These are phyloP conservation scores for Hipposideros larvatus DNA, from an alignment of 2,797 vertebrate genomes.

Conservation along the genomic window DNA sequence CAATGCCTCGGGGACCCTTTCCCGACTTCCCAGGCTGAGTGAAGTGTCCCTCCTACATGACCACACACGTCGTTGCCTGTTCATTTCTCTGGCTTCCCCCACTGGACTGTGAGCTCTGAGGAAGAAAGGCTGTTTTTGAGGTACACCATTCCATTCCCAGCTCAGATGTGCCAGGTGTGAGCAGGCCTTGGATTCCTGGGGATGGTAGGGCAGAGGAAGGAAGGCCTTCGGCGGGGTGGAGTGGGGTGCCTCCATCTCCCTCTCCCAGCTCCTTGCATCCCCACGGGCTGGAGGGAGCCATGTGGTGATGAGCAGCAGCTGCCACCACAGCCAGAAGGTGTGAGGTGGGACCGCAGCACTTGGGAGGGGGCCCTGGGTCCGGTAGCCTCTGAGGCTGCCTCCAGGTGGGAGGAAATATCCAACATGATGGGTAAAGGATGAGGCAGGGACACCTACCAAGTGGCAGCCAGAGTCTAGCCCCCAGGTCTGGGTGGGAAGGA, in stretches of 20 bases:
- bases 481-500: neutral
- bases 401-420: neutral
- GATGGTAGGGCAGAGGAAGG: neutral
- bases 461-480: no score
- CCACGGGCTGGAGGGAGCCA: neutral
- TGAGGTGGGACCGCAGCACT: neutral
- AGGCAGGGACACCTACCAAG: neutral
- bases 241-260: neutral
- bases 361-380: neutral
- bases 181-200: neutral
- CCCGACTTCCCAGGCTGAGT: neutral
- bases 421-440: rapidly evolving
- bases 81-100: neutral
- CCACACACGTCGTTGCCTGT: rapidly evolving
- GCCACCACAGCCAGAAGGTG: neutral
- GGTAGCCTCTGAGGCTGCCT: neutral
- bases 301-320: neutral
- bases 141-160: neutral
- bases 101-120: neutral
- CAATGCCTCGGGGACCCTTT: neutral
- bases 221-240: neutral
- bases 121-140: neutral
- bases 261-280: neutral
- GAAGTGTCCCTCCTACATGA: rapidly evolving
- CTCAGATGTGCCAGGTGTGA: rapidly evolving